phyloP scores from a whole-genome alignment of 1,140 invertebrate species.

The Ceratina australensis region DNA sequence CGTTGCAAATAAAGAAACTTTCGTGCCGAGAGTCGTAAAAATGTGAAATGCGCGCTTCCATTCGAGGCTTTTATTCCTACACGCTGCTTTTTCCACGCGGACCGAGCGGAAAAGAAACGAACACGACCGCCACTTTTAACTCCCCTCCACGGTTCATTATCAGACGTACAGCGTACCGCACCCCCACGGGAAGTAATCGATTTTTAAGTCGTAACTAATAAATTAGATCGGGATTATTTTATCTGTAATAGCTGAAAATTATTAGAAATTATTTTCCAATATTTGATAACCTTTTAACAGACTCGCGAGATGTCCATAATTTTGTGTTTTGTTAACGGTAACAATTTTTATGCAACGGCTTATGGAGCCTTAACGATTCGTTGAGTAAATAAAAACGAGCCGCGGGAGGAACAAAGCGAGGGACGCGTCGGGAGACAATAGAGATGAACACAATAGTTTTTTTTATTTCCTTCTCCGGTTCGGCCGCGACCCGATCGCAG shows the following conservation, averaged over 20 bases:
- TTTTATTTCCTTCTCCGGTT: constrained; percentile 41
- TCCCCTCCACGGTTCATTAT: too few species aligned
- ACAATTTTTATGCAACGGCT: too few species aligned
- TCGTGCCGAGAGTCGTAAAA: constrained; percentile 33
- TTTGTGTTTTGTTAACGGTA: too few species aligned
- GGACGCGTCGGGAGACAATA: constrained; percentile 11
- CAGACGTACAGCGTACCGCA: too few species aligned
- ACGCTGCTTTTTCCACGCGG: neutral
- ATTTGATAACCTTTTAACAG: too few species aligned
- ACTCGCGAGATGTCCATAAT: too few species aligned
- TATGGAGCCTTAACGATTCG: neutral
- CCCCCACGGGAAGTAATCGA: too few species aligned
- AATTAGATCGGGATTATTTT: too few species aligned
- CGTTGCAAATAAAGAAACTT: constrained; percentile 34
- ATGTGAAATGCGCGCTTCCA: constrained; percentile 28
- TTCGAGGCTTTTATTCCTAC: constrained; percentile 13
- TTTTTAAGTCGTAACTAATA: too few species aligned
- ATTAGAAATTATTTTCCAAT: too few species aligned
- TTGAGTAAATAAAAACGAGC: constrained; percentile 4
- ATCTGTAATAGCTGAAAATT: too few species aligned
- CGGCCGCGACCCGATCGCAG: constrained; percentile 3
- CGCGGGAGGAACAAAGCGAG: constrained; percentile 25
- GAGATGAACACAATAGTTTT: constrained; percentile 26
- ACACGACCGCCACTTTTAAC: neutral
- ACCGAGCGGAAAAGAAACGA: neutral